Evolutionary conservation across 2,113 vertebrate species (phyloP).

Genomic region (Prunella himalayana): DNA sequence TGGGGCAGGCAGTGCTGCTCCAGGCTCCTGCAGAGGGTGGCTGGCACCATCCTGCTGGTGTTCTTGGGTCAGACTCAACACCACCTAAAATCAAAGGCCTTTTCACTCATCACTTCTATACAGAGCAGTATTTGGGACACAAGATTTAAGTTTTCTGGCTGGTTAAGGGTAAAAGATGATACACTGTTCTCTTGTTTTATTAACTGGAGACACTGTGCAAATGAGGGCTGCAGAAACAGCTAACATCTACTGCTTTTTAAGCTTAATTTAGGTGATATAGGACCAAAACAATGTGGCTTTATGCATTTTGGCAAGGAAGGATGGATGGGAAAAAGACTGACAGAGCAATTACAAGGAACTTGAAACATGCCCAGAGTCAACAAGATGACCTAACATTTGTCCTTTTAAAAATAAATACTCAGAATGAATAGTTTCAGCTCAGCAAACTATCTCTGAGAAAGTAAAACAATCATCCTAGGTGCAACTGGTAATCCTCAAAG

Average conservation of each 20-base stretch:
- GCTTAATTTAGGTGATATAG: background rate
- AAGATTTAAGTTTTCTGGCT: background rate
- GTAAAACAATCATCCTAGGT: background rate
- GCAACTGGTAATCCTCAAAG: background rate
- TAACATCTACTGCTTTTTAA: background rate
- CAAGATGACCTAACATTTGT: slow-evolving; percentile 24
- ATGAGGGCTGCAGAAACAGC: background rate
- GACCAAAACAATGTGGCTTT: background rate
- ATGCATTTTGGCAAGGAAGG: background rate
- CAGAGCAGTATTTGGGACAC: background rate
- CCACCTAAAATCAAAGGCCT: background rate
- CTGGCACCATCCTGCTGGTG: fast-evolving
- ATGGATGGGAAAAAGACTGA: slow-evolving; percentile 21
- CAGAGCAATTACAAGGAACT: slow-evolving; percentile 24
- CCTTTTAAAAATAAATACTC: slow-evolving; percentile 30
- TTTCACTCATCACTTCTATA: background rate
- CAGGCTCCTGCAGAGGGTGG: background rate
- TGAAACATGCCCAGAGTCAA: slow-evolving; percentile 43
- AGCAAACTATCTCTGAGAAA: background rate
- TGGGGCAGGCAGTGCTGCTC: background rate
- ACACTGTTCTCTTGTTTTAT: background rate
- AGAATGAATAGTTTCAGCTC: background rate
- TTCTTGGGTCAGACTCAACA: background rate
- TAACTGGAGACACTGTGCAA: background rate
- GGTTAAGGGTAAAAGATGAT: background rate